Conservation (phyloP, 2,113 vertebrate species). For the Galemys pyrenaicus region DNA sequence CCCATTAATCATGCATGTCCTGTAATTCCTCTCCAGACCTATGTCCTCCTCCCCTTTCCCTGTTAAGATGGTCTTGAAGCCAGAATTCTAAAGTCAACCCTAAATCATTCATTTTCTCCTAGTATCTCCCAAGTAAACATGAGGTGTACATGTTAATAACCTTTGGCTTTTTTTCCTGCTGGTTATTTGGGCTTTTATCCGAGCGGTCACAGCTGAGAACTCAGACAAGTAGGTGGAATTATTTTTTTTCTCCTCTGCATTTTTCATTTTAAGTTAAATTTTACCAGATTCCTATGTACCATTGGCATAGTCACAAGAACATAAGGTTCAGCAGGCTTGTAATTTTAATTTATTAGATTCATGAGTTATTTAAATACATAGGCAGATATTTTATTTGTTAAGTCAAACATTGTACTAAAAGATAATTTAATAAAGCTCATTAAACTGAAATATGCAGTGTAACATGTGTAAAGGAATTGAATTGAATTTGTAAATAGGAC, state of each 20-base stretch:
- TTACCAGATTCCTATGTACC: not conserved
- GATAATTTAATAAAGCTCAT: constrained; percentile 40
- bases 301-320: not conserved
- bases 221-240: not conserved
- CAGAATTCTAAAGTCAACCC: not conserved
- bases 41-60: not conserved
- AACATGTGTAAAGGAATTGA: constrained; percentile 27
- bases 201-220: not conserved
- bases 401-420: constrained; percentile 39
- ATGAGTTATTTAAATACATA: constrained; percentile 45
- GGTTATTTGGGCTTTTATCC: not conserved
- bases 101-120: not conserved
- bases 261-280: constrained; percentile 57
- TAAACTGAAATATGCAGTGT: constrained; percentile 24
- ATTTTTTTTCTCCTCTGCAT: not conserved
- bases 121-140: not conserved
- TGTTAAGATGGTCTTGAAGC: not conserved
- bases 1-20: too few relatives aligned
- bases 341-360: constrained; percentile 37
- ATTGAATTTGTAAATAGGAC: constrained; percentile 27
- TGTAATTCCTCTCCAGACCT: not conserved
- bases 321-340: constrained; percentile 45
- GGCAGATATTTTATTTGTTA: constrained; percentile 44
- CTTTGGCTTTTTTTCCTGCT: not conserved
- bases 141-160: not conserved